These are phyloP conservation scores for Callyntrura guangdongensis DNA, from an alignment of 2,888 invertebrate species.

Conservation along the genomic window DNA sequence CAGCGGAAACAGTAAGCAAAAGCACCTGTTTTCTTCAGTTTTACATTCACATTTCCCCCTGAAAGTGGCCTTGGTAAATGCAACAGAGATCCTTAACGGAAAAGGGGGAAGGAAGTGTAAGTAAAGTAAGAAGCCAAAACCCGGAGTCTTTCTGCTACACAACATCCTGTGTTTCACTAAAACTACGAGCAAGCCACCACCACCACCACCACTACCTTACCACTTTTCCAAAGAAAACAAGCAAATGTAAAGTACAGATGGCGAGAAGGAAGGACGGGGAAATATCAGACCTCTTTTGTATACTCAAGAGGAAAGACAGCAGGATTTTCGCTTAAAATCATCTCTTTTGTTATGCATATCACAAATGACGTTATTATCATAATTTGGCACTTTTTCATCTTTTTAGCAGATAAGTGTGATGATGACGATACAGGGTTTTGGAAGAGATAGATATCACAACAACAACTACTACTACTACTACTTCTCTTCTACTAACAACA, in stretches of 20 bases:
- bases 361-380: conserved; percentile 84
- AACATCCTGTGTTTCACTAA: conserved; percentile 28
- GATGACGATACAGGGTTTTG: conserved; percentile 66
- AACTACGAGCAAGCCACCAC: too few relatives aligned
- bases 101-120: conserved; percentile 65
- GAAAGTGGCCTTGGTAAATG: conserved; percentile 23
- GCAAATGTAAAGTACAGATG: background rate
- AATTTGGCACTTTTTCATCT: conserved; percentile 84
- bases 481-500: too few relatives aligned
- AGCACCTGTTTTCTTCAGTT: conserved; percentile 6
- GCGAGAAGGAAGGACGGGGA: background rate
- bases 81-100: conserved; percentile 29
- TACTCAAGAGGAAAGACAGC: conserved; percentile 75
- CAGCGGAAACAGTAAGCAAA: too few relatives aligned
- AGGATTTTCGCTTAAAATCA: conserved; percentile 84
- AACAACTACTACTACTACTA: conserved; percentile 37
- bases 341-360: conserved; percentile 84
- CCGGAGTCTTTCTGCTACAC: background rate
- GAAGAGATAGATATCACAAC: conserved; percentile 65
- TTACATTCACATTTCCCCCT: too few relatives aligned
- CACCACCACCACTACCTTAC: conserved; percentile 45
- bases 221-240: conserved; percentile 18
- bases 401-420: conserved; percentile 82
- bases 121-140: conserved; percentile 59
- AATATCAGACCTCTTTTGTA: conserved; percentile 54